Conservation (phyloP, 2,113 vertebrate genomes). For the Prietella phreatophila region DNA sequence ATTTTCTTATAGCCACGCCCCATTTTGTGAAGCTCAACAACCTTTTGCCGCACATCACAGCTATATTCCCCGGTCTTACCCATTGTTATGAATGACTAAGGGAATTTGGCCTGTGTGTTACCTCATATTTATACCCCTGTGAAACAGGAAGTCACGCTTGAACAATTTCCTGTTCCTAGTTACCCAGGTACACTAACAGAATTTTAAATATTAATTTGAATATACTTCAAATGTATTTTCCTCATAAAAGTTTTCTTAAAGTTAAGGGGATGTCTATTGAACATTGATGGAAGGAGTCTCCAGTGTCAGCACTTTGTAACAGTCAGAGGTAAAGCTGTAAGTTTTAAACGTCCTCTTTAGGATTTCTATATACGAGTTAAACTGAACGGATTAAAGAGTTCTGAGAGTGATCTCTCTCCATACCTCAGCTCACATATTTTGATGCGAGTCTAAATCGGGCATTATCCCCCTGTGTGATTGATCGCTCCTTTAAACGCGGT, state of each 20-base stretch:
- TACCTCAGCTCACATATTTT: neutral
- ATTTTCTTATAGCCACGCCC: too few relatives aligned
- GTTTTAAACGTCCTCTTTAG: neutral
- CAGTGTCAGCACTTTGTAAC: neutral
- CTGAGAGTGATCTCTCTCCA: neutral
- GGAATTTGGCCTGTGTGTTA: too few relatives aligned
- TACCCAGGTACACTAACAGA: too few relatives aligned
- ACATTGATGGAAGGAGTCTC: neutral
- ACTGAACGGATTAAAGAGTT: neutral
- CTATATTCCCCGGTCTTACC: too few relatives aligned
- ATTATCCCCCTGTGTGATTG: neutral
- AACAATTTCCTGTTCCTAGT: too few relatives aligned
- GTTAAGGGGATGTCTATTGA: neutral
- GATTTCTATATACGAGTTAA: neutral
- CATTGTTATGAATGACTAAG: too few relatives aligned
- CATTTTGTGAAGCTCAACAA: too few relatives aligned
- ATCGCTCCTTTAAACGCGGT: neutral
- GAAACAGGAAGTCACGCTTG: too few relatives aligned
- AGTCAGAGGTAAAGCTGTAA: neutral
- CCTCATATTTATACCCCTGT: too few relatives aligned
- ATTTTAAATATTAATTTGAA: too few relatives aligned
- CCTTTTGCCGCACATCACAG: too few relatives aligned
- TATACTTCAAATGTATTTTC: too few relatives aligned
- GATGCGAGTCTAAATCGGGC: neutral
- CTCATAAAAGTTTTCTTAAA: neutral